These are phyloP conservation scores for Leptinotarsa haldemani DNA, from an alignment of 2,888 invertebrate species.

Conservation along the genomic window DNA sequence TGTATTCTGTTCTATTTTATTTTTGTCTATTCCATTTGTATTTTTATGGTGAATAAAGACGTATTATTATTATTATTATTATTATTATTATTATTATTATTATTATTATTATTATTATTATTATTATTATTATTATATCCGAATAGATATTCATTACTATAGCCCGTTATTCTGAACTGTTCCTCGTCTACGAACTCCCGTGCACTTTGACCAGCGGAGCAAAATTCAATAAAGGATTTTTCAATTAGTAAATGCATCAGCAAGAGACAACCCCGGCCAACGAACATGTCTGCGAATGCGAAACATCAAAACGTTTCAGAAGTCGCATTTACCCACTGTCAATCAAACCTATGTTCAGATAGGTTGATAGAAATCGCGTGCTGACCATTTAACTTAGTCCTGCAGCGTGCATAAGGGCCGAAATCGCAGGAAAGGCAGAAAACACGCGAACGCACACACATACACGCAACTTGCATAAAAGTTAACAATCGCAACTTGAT, in stretches of 20 bases:
- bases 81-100: too few species aligned
- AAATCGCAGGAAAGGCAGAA: conserved; percentile 55
- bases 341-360: conserved; percentile 62
- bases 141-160: too few species aligned
- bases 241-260: conserved; percentile 18
- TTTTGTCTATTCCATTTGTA: too few species aligned
- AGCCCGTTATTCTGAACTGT: too few species aligned
- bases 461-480: conserved; percentile 64
- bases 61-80: too few species aligned
- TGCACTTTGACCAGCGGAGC: neutral
- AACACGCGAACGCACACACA: conserved; percentile 61
- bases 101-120: too few species aligned
- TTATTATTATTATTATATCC: too few species aligned
- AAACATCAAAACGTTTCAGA: conserved; percentile 61
- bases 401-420: conserved; percentile 56
- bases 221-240: conserved; percentile 15
- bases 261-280: conserved; percentile 26
- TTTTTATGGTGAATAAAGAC: too few species aligned
- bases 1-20: too few species aligned
- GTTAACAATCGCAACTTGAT: conserved; percentile 58
- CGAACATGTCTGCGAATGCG: conserved; percentile 53
- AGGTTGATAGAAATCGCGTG: conserved; percentile 63
- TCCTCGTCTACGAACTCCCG: too few species aligned
- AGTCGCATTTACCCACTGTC: conserved; percentile 63
- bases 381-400: conserved; percentile 57